Evolutionary conservation across 2,888 invertebrate genomes (phyloP), one percentile per base, ranked within the genome.

Genomic region (Acrobasis suavella): DNA sequence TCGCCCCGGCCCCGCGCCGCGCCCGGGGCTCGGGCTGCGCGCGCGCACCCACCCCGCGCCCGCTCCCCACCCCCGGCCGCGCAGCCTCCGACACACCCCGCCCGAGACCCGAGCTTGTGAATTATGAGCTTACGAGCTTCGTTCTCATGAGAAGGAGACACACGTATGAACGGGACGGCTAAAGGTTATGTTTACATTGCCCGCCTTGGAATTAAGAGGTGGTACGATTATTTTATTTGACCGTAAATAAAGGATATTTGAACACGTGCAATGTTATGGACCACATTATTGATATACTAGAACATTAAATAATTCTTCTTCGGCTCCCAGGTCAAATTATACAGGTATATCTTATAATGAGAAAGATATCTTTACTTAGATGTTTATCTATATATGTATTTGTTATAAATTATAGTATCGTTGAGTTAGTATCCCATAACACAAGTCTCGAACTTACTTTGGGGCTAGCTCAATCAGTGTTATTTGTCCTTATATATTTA

Each of bases 11-110:
- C 79, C 82, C 82, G 80, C 80, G 75, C 81, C 78, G 70, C 81
- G 82, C 84, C 77, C 78, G 72, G 80, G 78, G 62, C 50, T 66
- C 68, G 71, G 69, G 73, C 74, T 74, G 81, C 83, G 83, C 83
- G 78, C 81, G 82, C 83, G 79, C 85, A 78, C 81, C 81, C 81
- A 75, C 73, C 76, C 76, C 78, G 73, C 78, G 68, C 70, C 69
- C 72, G 65, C 69, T 59, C 63, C 74, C 67, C 65, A 59, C 64
- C 38, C 52, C 64, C 71, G 72, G 78, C 78, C 75, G 78, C 84
- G 80, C 89, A 87, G 85, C 85, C 87, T 86, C 87, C 86, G 82
- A 75, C 81, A 77, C 82, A 81, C 83, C 87, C 81, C 84, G 77
- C 85, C 82, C 82, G 46, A 80, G 66, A 75, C 82, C 80, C 16